Evolutionary conservation across 2,888 invertebrate species (phyloP), one percentile per base, ranked within the genome.

Genomic region (Cosmia trapezina): DNA sequence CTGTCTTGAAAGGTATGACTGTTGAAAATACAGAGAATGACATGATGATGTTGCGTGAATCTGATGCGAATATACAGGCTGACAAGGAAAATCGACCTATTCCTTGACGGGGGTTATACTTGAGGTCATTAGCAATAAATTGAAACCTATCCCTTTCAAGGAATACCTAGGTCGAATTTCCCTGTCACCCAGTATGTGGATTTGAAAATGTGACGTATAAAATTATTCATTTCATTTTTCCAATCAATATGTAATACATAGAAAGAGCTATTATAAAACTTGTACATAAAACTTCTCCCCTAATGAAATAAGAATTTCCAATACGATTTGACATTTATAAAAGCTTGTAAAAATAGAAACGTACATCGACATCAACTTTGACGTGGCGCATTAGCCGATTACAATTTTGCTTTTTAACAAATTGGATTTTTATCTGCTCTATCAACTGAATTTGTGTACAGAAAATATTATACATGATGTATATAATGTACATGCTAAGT

Each of bases 341-440:
- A 73, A 57, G 65, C 22, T 75, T 65, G 43, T 75, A 28, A 41
- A 75, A 70, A 79, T 73, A 22, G 33, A 64, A 64, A 64, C 22
- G 49, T 28, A 80, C 45, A 41, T 62, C 56, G 43, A 41, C 33
- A 14, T 80, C 60, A 76, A 64, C 63, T 37, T 37, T 67, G 51
- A 70, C 70, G 43, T 28, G 14, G 51, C 66, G 63, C 83, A 81
- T 83, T 83, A 78, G 70, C 47, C 54, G 79, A 81, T 81, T 71
- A 81, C 63, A 74, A 63, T 68, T 76, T 67, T 57, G 56, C 74
- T 70, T 79, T 70, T 83, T 76, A 76, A 60, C 61, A 74, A 78
- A 84, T 80, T 74, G 68, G 68, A 75, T 67, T 76, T 80, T 65
- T 70, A 77, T 80, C 53, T 33, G n/a, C n/a, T 69, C 53, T 80